These are phyloP conservation scores for Etheostoma nigrum DNA, from an alignment of 2,797 vertebrate species.

Conservation along the genomic window DNA sequence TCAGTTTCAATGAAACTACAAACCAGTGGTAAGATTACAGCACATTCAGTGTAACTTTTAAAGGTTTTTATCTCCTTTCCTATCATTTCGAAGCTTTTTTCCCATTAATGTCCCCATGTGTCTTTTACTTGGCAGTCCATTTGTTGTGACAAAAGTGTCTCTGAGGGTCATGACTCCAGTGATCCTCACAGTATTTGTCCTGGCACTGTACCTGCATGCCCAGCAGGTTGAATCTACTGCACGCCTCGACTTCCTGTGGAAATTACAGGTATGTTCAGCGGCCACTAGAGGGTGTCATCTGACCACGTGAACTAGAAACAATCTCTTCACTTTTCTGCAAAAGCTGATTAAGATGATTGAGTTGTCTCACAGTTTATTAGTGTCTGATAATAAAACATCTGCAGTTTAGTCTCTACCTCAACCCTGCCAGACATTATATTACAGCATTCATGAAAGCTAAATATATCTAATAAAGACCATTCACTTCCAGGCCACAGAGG, in stretches of 20 bases:
- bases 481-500: slow-evolving; percentile 90
- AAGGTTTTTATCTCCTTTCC: neutral
- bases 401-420: neutral
- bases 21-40: slow-evolving; percentile 80
- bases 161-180: slow-evolving; percentile 94
- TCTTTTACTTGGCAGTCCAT: slow-evolving; percentile 77
- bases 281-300: slow-evolving; percentile 49
- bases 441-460: neutral
- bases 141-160: slow-evolving; percentile 89
- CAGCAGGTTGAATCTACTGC: slow-evolving; percentile 97
- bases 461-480: slow-evolving; percentile 29
- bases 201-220: slow-evolving; percentile 95
- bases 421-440: neutral
- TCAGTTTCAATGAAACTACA: slow-evolving; percentile 86
- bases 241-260: slow-evolving; percentile 98
- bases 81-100: neutral
- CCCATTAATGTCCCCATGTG: neutral
- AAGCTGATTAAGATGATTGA: neutral
- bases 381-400: neutral
- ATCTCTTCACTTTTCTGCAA: neutral
- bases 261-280: slow-evolving; percentile 89
- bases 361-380: neutral
- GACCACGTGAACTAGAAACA: neutral
- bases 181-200: slow-evolving; percentile 93
- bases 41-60: neutral